Conservation (phyloP, 2,797 vertebrate genomes). For the Oreochromis mossambicus region DNA sequence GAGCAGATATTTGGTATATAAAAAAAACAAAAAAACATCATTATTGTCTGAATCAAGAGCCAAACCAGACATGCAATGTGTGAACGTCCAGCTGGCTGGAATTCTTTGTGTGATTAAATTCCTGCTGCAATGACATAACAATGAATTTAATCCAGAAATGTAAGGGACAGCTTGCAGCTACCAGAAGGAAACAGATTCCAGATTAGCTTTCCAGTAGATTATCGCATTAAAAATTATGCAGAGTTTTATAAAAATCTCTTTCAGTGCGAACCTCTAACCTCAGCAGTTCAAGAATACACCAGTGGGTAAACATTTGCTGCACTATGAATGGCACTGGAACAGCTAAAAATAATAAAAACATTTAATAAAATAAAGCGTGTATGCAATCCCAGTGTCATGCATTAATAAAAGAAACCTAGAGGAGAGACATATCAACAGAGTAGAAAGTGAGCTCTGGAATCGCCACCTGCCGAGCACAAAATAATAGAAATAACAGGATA, state of each 20-base stretch:
- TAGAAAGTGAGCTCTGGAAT: neutral
- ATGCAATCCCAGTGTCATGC: neutral
- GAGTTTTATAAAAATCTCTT: neutral
- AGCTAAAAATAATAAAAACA: neutral
- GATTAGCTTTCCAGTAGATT: neutral
- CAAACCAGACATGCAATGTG: neutral
- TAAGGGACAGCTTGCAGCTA: neutral
- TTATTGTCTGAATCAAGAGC: neutral
- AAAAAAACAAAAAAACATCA: neutral
- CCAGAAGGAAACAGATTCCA: neutral
- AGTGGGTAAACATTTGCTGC: neutral
- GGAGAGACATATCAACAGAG: fast-evolving
- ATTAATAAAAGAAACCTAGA: neutral
- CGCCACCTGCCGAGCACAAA: fast-evolving
- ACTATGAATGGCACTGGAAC: neutral
- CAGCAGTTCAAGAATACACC: neutral
- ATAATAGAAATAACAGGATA: neutral
- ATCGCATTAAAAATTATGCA: neutral
- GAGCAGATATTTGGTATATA: neutral
- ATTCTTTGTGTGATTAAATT: neutral
- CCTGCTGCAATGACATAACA: neutral
- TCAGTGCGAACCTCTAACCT: neutral
- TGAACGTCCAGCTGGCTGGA: neutral
- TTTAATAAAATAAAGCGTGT: neutral
- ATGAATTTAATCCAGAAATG: neutral